Evolutionary conservation across 2,113 vertebrate genomes (phyloP).

Genomic region (Sceloporus undulatus): DNA sequence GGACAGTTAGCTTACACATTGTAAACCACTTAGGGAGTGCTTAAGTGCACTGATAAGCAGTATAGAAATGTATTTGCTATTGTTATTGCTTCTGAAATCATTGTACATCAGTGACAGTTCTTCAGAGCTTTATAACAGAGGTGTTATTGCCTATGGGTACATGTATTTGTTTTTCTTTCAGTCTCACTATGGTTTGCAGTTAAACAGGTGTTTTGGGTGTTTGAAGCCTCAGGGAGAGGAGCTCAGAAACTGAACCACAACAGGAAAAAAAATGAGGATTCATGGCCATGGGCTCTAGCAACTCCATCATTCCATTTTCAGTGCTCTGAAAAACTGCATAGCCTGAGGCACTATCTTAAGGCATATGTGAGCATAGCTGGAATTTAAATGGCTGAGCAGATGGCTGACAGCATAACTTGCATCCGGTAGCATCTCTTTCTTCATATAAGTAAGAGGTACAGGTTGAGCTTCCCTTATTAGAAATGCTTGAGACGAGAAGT

Average conservation of each 20-base stretch:
- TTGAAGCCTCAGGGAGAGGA: neutral
- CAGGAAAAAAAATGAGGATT: neutral
- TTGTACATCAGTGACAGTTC: neutral
- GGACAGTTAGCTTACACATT: too few species aligned
- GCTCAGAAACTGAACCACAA: neutral
- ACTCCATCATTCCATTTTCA: neutral
- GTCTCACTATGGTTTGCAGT: neutral
- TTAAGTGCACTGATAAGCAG: too few species aligned
- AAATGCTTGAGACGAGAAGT: too few species aligned
- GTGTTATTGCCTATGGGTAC: neutral
- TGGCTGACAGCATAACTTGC: neutral
- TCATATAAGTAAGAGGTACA: neutral
- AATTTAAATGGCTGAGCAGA: neutral
- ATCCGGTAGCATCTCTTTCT: neutral
- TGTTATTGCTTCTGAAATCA: too few species aligned
- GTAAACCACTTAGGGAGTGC: too few species aligned
- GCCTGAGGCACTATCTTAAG: neutral
- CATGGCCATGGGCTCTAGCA: neutral
- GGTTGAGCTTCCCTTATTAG: too few species aligned
- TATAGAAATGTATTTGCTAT: too few species aligned
- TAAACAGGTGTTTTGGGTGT: neutral
- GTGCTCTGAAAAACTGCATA: neutral
- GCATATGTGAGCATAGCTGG: neutral
- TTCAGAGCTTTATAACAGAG: neutral
- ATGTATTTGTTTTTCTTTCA: neutral